Conservation (phyloP, 2,113 vertebrate genomes). For the Podarcis raffonei region DNA sequence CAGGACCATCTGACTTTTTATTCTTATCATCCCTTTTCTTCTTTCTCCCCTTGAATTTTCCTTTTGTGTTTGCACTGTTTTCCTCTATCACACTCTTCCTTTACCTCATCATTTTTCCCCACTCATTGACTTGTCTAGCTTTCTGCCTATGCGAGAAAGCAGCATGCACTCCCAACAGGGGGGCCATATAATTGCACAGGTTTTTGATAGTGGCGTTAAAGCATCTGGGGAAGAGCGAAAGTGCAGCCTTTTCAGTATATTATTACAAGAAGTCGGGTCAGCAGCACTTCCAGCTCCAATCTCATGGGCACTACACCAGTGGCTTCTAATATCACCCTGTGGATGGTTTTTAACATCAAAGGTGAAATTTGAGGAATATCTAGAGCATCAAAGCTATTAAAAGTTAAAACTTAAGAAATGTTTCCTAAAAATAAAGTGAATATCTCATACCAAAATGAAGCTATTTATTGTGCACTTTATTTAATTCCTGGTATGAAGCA, state of each 20-base stretch:
- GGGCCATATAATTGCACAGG: conserved; percentile 76
- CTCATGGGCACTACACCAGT: conserved; percentile 38
- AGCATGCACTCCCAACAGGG: conserved; percentile 72
- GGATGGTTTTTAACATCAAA: conserved; percentile 4
- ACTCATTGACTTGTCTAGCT: conserved; percentile 60
- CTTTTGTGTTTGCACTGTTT: conserved; percentile 28
- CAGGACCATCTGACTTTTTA: background rate
- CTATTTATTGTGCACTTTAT: background rate
- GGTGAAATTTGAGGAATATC: background rate
- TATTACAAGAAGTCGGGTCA: conserved; percentile 61
- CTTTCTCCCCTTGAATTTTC: conserved; percentile 27
- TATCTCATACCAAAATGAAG: background rate
- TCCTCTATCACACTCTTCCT: conserved; percentile 35
- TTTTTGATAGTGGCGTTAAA: conserved; percentile 74
- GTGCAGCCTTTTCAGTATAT: conserved; percentile 45
- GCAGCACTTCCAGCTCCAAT: conserved; percentile 62
- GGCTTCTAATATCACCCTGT: background rate
- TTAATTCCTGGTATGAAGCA: background rate
- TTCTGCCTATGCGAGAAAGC: conserved; percentile 57
- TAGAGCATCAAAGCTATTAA: background rate
- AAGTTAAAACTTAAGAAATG: background rate
- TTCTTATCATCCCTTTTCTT: background rate
- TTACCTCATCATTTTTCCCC: conserved; percentile 47
- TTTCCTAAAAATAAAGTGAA: background rate
- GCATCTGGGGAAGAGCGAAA: conserved; percentile 62